Percentiles rank a stretch among this genome's conserved stretches.
Conservation (phyloP, 2,113 vertebrate genomes). For the Pionites leucogaster region DNA sequence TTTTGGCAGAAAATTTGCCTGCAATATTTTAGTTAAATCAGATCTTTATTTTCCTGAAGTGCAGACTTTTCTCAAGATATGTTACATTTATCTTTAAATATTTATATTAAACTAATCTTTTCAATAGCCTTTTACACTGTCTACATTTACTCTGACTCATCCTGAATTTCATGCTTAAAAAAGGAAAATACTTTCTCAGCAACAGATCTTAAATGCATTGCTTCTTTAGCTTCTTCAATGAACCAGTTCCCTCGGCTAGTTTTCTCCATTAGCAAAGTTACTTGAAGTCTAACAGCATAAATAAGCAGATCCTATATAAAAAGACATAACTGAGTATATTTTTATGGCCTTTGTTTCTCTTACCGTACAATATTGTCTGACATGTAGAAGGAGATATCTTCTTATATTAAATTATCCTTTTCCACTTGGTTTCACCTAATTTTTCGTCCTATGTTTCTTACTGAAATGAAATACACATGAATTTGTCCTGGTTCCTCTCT, state of each 20-base stretch:
- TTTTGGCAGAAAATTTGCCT: neutral
- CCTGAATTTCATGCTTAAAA: neutral
- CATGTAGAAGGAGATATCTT: neutral
- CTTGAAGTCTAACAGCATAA: neutral
- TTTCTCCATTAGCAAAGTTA: neutral
- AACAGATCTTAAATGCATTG: neutral
- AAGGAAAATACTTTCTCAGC: neutral
- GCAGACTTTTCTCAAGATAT: neutral
- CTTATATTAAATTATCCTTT: neutral
- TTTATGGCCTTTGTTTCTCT: constrained; percentile 1
- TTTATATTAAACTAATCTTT: neutral
- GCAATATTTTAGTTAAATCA: neutral
- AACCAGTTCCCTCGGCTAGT: neutral
- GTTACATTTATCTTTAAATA: neutral
- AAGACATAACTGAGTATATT: neutral
- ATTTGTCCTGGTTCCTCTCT: neutral
- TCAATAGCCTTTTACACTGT: neutral
- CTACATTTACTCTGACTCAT: neutral
- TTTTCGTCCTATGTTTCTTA: neutral
- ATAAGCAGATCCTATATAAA: neutral
- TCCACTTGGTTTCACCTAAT: neutral
- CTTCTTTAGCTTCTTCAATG: neutral
- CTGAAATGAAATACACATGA: neutral
- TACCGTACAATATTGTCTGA: neutral
- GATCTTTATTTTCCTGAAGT: neutral